phyloP scores from a whole-genome alignment of 2,797 vertebrate species.

The Sciurus carolinensis region DNA sequence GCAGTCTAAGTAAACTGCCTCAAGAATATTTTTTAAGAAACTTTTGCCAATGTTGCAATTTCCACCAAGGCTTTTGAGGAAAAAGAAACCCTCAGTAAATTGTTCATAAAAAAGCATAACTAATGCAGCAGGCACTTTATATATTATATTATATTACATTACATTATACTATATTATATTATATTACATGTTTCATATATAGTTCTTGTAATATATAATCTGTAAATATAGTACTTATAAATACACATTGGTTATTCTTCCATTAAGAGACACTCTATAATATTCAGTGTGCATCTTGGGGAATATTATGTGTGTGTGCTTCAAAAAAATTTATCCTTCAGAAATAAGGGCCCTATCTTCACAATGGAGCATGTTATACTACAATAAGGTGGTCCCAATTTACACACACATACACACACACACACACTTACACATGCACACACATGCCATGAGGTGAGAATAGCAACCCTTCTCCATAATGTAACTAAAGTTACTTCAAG shows the following conservation, averaged over 20 bases:
- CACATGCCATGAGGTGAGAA: not conserved
- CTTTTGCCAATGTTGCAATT: slow-evolving; percentile 77
- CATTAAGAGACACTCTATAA: not conserved
- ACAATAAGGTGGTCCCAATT: not conserved
- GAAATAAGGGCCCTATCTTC: not conserved
- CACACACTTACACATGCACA: not conserved
- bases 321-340: too few relatives aligned
- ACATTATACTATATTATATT: not conserved
- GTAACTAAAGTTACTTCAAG: not conserved
- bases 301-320: too few relatives aligned
- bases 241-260: not conserved
- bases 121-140: slow-evolving; percentile 1
- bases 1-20: slow-evolving; percentile 69
- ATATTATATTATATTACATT: not conserved
- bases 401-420: not conserved
- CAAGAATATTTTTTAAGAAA: slow-evolving; percentile 78
- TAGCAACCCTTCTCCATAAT: not conserved
- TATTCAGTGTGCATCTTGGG: too few relatives aligned
- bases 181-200: not conserved
- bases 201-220: not conserved
- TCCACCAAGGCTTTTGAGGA: slow-evolving; percentile 64
- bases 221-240: not conserved
- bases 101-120: slow-evolving; percentile 30
- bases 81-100: slow-evolving; percentile 65
- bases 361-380: not conserved